A percentile compares a stretch with the other conserved stretches of the same genome.
Conservation (phyloP, 1,140 invertebrate species). For the Thaumatotibia leucotreta region DNA sequence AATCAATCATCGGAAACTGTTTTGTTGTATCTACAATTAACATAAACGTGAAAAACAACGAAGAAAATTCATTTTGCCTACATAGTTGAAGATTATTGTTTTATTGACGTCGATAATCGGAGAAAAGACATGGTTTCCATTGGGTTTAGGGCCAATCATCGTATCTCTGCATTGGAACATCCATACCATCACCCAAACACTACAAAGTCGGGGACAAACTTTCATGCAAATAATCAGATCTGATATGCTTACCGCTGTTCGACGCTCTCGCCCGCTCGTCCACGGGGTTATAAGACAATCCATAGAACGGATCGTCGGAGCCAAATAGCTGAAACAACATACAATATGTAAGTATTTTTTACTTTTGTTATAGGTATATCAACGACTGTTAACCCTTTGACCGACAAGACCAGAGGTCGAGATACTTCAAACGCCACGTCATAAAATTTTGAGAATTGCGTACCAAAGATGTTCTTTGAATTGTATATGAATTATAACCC, state of each 20-base stretch:
- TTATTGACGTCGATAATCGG: constrained; percentile 3
- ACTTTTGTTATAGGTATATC: background rate
- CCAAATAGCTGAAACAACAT: constrained; percentile 65
- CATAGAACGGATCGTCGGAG: constrained; percentile 73
- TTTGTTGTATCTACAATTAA: constrained; percentile 76
- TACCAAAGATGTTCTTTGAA: background rate
- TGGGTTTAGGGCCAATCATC: background rate
- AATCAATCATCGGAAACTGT: constrained; percentile 76
- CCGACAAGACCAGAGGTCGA: background rate
- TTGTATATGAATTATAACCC: too few relatives aligned
- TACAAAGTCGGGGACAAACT: constrained; percentile 1
- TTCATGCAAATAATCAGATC: background rate
- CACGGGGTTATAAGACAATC: constrained; percentile 57
- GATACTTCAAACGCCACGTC: background rate
- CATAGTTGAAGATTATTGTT: background rate
- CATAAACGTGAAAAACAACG: constrained; percentile 61
- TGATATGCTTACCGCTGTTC: constrained; percentile 54
- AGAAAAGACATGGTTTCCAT: background rate
- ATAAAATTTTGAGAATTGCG: constrained; percentile 14
- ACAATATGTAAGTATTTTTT: background rate
- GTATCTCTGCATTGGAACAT: background rate
- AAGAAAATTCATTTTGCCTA: constrained; percentile 16
- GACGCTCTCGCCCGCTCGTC: constrained; percentile 55
- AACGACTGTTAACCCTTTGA: background rate
- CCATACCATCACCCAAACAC: constrained; percentile 6